Base-by-base conservation (phyloP, 2,113 vertebrate genomes). In the Corythaixoides concolor region DNA sequence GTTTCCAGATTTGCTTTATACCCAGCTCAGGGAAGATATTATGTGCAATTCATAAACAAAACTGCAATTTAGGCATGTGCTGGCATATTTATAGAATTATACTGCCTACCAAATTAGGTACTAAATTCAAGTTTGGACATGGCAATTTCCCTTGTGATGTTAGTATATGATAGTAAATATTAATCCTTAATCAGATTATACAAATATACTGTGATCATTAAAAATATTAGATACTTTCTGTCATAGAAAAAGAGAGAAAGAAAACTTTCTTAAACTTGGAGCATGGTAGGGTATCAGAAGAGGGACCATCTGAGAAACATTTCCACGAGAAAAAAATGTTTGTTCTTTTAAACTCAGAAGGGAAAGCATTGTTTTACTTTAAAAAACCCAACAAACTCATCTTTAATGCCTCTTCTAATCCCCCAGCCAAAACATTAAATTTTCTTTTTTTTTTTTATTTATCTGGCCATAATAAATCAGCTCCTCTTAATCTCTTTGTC, bases 71-170 rank as follows among this genome's bases (percentile, higher is more conserved):
- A 95, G 90, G 74, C 92, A 92, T 92, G 78, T 95, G 89, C 56
- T 92, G 94, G 64, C 73, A 89, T 89, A 97, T 95, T 97, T 96
- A 96, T 90, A 90, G 93, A 93, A 96, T 94, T 77, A 84, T n/a
- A 41, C 35, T 77, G 50, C 85, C 93, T 95, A 91, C 64, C 39
- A 97, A 97, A 97, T 92, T 75, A 94, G 80, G 52, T 62, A 87
- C 68, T 97, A 97, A 97, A 98, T 97, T 95, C 73, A 82, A 82
- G 88, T 91, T 93, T 59, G 32, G 91, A 95, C 50, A 84, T 55
- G 72, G 83, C 84, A 96, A 96, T 98, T 98, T 97, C 85, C 83
- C 83, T 97, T 94, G 82, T 80, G 94, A 90, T 95, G 88, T 90
- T 89, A 97, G 74, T 86, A 70, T 80, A 55, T 96, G 70, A 37